Percentiles rank a stretch among this genome's conserved stretches.
phyloP scores from a whole-genome alignment of 2,888 invertebrate genomes.

The Candidula unifasciata region DNA sequence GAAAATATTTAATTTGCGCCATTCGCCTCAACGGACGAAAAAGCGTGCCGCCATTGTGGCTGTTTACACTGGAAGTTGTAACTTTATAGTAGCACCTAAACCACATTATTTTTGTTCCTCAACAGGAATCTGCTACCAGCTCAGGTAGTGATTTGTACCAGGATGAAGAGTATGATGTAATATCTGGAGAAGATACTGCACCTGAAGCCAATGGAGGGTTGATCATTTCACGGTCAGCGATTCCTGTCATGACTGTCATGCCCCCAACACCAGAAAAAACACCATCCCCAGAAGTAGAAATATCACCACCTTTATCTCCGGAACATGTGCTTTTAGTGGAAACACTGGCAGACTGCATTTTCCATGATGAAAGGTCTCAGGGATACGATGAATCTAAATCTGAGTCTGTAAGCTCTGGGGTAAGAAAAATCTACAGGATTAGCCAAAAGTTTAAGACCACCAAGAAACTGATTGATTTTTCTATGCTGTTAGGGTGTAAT shows the following conservation, averaged over 20 bases:
- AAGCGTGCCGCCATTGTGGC: no score
- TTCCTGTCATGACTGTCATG: conserved; percentile 25
- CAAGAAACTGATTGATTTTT: no score
- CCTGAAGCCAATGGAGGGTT: conserved; percentile 13
- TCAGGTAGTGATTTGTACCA: conserved; percentile 34
- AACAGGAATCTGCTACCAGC: conserved; percentile 33
- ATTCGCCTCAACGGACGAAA: no score
- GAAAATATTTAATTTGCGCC: no score
- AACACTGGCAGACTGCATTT: background rate
- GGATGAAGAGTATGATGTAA: background rate
- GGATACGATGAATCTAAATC: background rate
- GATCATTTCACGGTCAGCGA: conserved; percentile 18
- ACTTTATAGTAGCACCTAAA: no score
- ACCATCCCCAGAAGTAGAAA: background rate
- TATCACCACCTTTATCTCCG: background rate
- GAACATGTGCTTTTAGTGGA: background rate
- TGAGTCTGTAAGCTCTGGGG: conserved; percentile 17
- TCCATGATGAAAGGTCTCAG: background rate
- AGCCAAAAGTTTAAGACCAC: no score
- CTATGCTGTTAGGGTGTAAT: no score
- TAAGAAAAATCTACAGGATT: background rate
- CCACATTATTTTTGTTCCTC: background rate
- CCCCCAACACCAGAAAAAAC: conserved; percentile 23
- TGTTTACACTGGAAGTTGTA: no score
- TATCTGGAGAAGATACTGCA: background rate